A percentile compares a stretch with the other conserved stretches of the same genome.
Evolutionary conservation across 1,140 invertebrate species (phyloP).

Genomic region (Pinna nobilis): DNA sequence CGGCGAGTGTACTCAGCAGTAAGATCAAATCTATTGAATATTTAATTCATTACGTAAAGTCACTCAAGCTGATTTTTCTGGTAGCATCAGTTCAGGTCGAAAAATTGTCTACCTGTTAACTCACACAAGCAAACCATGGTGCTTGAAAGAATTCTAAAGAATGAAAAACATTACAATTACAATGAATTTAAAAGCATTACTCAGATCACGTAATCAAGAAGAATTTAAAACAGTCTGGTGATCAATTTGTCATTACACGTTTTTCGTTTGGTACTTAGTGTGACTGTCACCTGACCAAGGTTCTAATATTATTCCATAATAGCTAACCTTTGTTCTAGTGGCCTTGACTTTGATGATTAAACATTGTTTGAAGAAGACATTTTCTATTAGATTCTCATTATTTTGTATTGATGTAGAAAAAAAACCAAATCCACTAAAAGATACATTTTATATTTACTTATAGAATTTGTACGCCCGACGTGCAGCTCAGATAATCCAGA

Average conservation of each 20-base stretch:
- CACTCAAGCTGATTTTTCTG: no score
- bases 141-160: neutral
- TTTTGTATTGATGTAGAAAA: neutral
- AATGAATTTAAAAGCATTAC: neutral
- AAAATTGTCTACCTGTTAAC: neutral
- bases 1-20: slow-evolving; percentile 27
- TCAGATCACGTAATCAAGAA: no score
- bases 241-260: no score
- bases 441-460: no score
- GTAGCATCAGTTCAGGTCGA: no score
- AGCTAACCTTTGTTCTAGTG: neutral
- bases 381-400: neutral
- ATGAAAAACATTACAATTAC: neutral
- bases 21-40: slow-evolving; percentile 3
- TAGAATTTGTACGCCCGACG: slow-evolving; percentile 64
- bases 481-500: slow-evolving; percentile 48
- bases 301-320: neutral
- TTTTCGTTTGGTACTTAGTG: no score
- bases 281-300: neutral
- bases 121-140: neutral
- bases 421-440: neutral
- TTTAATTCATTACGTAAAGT: no score
- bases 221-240: no score
- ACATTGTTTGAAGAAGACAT: neutral
- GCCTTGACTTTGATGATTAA: no score